Conservation (phyloP, 2,797 vertebrate genomes). For the Gallirallus australis region DNA sequence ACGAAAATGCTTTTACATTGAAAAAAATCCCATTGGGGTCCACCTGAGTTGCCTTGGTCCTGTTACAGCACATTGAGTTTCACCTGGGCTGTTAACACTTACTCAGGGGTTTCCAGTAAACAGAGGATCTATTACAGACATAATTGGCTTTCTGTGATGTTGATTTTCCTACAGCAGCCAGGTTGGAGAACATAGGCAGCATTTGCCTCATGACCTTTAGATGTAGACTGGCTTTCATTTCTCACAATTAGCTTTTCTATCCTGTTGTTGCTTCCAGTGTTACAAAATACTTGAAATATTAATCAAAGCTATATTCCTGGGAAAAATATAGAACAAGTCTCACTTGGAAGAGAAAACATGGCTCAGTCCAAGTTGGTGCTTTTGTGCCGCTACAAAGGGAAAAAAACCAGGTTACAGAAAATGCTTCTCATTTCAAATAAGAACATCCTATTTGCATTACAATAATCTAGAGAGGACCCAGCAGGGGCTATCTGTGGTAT, state of each 20-base stretch:
- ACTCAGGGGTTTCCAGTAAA: constrained; percentile 25
- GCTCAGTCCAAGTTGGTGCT: not conserved
- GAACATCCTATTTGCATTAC: not conserved
- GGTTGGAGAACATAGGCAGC: constrained; percentile 40
- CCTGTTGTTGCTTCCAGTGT: not conserved
- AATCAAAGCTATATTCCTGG: constrained; percentile 19
- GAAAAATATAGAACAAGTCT: not conserved
- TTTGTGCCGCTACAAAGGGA: not conserved
- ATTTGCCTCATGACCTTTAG: constrained; percentile 38
- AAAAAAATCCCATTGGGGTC: not conserved
- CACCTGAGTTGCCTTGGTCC: not conserved
- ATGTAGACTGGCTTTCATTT: constrained; percentile 3
- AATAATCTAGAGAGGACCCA: not conserved
- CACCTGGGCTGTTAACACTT: not conserved
- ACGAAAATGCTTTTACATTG: not conserved
- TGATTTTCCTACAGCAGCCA: not conserved
- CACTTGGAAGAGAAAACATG: not conserved
- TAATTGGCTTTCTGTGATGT: not conserved
- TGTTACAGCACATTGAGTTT: not conserved
- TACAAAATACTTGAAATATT: constrained; percentile 37
- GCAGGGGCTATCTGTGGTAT: not conserved
- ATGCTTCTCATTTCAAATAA: not conserved
- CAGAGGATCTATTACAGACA: not conserved
- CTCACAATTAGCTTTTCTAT: constrained; percentile 11
- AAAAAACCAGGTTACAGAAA: not conserved